Evolutionary conservation across 2,113 vertebrate species (phyloP).

Genomic region (Cromileptes altivelis): DNA sequence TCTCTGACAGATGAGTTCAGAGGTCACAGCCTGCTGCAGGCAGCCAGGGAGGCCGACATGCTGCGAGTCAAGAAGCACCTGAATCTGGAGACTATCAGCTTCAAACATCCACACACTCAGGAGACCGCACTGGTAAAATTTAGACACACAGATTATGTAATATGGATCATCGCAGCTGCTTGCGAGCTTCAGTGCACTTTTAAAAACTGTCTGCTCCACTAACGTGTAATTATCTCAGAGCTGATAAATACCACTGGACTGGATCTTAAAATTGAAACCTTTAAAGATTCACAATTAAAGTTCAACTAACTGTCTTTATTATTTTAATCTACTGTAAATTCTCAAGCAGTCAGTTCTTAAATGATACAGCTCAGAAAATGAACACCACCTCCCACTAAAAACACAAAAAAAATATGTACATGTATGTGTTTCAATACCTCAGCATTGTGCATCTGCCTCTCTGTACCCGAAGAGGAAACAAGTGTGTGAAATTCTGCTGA

Average conservation of each 20-base stretch:
- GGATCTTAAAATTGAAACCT: too few species aligned
- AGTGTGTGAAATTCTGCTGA: conserved; percentile 90
- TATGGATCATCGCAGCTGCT: too few species aligned
- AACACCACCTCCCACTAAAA: too few species aligned
- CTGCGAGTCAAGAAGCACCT: conserved; percentile 94
- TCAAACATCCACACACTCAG: conserved; percentile 93
- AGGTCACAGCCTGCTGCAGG: conserved; percentile 94
- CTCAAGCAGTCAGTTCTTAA: too few species aligned
- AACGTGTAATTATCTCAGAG: neutral
- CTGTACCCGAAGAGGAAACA: conserved; percentile 92
- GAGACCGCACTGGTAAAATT: conserved; percentile 84
- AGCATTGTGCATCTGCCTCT: conserved; percentile 91
- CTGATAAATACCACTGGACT: too few species aligned
- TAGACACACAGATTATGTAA: too few species aligned
- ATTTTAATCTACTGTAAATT: too few species aligned
- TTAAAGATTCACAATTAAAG: too few species aligned
- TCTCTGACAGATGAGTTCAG: conserved; percentile 91
- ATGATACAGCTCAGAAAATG: too few species aligned
- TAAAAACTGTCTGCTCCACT: neutral
- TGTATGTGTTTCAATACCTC: neutral
- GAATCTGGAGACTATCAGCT: conserved; percentile 93
- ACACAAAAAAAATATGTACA: neutral
- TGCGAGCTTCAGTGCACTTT: too few species aligned
- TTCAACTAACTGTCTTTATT: too few species aligned
- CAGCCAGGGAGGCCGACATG: conserved; percentile 92